Percentiles rank a stretch among this genome's conserved stretches.
Conservation (phyloP, 2,888 invertebrate species). For the Trichogramma evanescens region DNA sequence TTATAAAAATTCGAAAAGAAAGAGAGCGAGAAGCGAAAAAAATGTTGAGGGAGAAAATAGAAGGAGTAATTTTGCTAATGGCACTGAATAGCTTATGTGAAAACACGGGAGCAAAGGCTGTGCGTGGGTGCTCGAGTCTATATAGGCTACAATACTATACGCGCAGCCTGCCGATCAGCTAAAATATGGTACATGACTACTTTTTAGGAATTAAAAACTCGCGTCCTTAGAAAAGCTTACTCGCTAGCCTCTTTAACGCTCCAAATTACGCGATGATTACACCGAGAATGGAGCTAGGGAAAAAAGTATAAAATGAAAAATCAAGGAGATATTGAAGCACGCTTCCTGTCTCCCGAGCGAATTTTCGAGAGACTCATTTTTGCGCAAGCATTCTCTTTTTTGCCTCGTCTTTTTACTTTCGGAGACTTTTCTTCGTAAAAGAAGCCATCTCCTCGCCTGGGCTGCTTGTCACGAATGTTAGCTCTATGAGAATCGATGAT, state of each 20-base stretch:
- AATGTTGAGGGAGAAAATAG: slow-evolving; percentile 3
- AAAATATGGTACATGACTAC: slow-evolving; percentile 34
- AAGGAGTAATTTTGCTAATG: slow-evolving; percentile 45
- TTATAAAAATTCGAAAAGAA: neutral
- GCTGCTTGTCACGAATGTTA: too few species aligned
- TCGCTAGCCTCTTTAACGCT: slow-evolving; percentile 34
- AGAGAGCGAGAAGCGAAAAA: slow-evolving; percentile 6
- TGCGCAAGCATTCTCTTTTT: slow-evolving; percentile 2
- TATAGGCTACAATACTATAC: slow-evolving; percentile 14
- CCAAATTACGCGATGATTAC: slow-evolving; percentile 38
- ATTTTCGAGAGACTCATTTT: slow-evolving; percentile 5
- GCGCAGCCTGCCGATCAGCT: slow-evolving; percentile 17
- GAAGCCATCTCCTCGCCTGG: neutral
- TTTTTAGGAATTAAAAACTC: slow-evolving; percentile 38
- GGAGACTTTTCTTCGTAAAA: slow-evolving; percentile 13
- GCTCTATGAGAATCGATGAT: slow-evolving; percentile 17
- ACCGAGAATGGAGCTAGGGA: neutral
- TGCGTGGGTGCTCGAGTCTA: neutral
- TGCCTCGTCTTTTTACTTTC: slow-evolving; percentile 12
- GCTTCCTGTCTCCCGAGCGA: too few species aligned
- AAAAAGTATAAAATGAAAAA: slow-evolving; percentile 2
- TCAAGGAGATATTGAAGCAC: neutral
- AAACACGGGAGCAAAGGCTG: slow-evolving; percentile 15
- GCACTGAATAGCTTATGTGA: slow-evolving; percentile 32
- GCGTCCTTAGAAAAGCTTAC: too few species aligned